A percentile compares a stretch with the other conserved stretches of the same genome.
These are phyloP conservation scores for Psephotus haematonotus DNA, from an alignment of 2,113 vertebrate species.

Conservation along the genomic window DNA sequence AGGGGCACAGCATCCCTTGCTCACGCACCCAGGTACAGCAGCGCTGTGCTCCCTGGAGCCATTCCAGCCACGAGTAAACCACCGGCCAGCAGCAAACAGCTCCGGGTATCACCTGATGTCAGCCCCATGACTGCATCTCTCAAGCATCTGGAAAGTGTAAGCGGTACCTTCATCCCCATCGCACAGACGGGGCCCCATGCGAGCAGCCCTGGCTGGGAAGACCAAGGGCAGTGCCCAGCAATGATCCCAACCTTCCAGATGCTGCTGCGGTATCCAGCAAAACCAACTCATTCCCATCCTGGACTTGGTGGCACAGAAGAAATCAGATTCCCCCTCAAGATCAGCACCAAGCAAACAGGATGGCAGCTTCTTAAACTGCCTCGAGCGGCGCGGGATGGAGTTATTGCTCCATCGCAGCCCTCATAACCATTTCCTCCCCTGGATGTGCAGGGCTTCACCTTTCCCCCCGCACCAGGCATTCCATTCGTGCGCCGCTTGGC, in stretches of 20 bases:
- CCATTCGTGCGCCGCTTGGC: neutral
- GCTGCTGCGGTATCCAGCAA: neutral
- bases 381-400: fast-evolving
- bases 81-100: neutral
- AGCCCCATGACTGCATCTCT: neutral
- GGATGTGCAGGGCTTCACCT: neutral
- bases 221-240: neutral
- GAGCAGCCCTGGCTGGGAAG: neutral
- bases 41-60: neutral
- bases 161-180: neutral
- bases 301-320: neutral
- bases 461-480: neutral
- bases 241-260: neutral
- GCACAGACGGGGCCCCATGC: neutral
- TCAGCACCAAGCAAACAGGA: neutral
- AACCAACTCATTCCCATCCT: neutral
- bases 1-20: neutral
- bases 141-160: neutral
- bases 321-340: neutral
- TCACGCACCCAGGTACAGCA: fast-evolving
- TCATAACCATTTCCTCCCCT: neutral
- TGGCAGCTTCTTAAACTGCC: neutral
- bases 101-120: neutral
- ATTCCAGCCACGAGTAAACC: neutral
- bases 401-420: neutral